Base-by-base conservation (phyloP, 2,888 invertebrate genomes). In the Nemotelus pantherinus region DNA sequence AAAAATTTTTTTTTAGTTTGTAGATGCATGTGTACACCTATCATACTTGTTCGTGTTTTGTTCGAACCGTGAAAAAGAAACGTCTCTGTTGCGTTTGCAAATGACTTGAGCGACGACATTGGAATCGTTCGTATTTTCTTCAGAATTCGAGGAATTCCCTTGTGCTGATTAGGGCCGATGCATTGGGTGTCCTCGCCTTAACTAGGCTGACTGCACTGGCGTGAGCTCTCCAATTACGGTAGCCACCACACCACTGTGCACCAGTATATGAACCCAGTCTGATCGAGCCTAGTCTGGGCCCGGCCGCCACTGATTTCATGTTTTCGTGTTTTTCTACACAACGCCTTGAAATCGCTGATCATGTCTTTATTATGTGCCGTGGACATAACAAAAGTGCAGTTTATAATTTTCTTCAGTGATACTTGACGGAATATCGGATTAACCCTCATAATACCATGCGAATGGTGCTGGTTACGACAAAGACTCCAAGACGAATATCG, bases 71-170 rank as follows among this genome's bases (percentile, higher is more conserved):
- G 55, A 9, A 70, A 70, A 65, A 43, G 53, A 70, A 65, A 70
- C 53, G 70, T 41, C n/a, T 68, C 50, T 25, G 25, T 68, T 68
- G 48, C 68, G 68, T 53, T 53, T 3, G 48, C 39, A 68, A 68
- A 65, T 41, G 48, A 3, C 25, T 57, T 57, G 3, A 53, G 53
- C 39, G 53, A 55, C 39, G 53, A 43, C 25, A 63, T 48, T 74
- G 74, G 48, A 78, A 44, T 70, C 55, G 70, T 48, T 77, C 64
- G 53, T 58, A 43, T 76, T 71, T 70, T 76, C 70, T 41, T 76
- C 63, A 71, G 78, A 78, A 78, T 78, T 78, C 78, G 55, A 64
- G 76, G 78, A 76, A 78, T 64, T 76, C 76, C 68, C 53, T 67
- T 70, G 3, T 60, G 75, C 78, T 63, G 78, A 76, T 78, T 76